Conservation (phyloP, 2,113 vertebrate genomes). For the Theristicus caerulescens region DNA sequence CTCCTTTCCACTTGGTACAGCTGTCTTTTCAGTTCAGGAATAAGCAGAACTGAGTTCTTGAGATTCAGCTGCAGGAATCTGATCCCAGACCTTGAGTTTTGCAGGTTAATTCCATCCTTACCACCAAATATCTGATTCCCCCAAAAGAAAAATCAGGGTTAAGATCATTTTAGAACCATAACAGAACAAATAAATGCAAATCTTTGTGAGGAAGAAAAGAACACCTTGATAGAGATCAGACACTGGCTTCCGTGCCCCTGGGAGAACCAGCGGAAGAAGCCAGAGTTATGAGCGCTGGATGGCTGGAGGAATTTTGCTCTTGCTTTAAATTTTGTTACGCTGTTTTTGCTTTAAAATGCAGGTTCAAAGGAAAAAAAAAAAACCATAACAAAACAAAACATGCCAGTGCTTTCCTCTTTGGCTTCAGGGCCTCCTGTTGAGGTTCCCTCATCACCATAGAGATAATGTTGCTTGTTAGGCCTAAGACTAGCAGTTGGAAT, state of each 20-base stretch:
- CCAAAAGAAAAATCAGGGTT: neutral
- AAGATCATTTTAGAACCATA: neutral
- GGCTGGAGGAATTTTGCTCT: conserved; percentile 33
- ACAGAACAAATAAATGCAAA: conserved; percentile 28
- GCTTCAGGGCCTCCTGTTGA: conserved; percentile 61
- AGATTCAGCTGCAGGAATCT: neutral
- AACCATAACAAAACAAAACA: conserved; percentile 25
- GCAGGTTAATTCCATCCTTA: neutral
- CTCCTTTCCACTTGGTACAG: neutral
- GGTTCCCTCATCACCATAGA: conserved; percentile 66
- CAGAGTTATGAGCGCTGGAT: neutral
- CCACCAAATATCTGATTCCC: neutral
- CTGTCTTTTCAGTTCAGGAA: neutral
- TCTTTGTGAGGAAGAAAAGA: neutral
- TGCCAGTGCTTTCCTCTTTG: neutral
- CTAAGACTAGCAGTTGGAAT: conserved; percentile 61
- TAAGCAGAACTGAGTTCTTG: neutral
- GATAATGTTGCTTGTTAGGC: conserved; percentile 59
- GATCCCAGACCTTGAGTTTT: neutral
- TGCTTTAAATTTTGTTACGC: conserved; percentile 33
- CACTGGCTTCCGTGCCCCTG: neutral
- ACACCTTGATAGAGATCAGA: neutral
- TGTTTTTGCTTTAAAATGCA: conserved; percentile 37
- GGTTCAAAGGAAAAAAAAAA: conserved; percentile 22
- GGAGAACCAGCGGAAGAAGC: neutral